Base-by-base conservation (phyloP, 2,888 invertebrate species). In the Brachypterus glaber region DNA sequence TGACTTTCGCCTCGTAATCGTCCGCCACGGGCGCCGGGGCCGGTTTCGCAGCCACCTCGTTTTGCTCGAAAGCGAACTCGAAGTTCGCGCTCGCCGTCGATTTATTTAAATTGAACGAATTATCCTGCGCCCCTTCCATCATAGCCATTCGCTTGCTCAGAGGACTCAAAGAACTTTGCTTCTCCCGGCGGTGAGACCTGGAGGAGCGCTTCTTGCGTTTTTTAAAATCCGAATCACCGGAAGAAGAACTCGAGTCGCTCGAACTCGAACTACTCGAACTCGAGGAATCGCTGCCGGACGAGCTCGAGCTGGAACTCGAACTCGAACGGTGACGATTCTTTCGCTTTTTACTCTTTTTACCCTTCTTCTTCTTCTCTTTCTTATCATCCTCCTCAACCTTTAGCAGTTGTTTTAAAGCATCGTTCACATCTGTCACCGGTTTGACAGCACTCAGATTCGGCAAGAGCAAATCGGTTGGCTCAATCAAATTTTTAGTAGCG, bases 61-160 rank as follows among this genome's bases (percentile, higher is more conserved):
- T 7, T 30, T 69, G 68, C 25, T 67, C 67, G 39, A 70, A 63
- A 18, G 64, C 59, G 42, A 73, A 72, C 36, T 72, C 71, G 43
- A 69, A 60, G 3, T 63, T 53, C 21, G 72, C 36, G 4, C 39
- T 25, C 13, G 73, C 73, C 9, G 79, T 77, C 47, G 79, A 80
- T 58, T 82, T 82, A 62, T 80, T 82, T 62, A 79, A 82, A 55
- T 81, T 79, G 4, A 74, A 77, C 64, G 69, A 75, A 2, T 64
- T 62, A 36, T 66, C 68, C 40, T 66, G 64, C 2, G 69, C 68
- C 31, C 77, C 75, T 37, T 77, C 72, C 64, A 81, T 71, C 68
- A 79, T 72, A 14, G 82, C 84, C 82, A 87, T 83, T 8, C 86
- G 77, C 60, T 87, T 87, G 65, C 85, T 86, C 17, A 87, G 68